Percentiles rank a stretch among this genome's conserved stretches.
phyloP scores from a whole-genome alignment of 2,113 vertebrate species.

The Setophaga petechia region DNA sequence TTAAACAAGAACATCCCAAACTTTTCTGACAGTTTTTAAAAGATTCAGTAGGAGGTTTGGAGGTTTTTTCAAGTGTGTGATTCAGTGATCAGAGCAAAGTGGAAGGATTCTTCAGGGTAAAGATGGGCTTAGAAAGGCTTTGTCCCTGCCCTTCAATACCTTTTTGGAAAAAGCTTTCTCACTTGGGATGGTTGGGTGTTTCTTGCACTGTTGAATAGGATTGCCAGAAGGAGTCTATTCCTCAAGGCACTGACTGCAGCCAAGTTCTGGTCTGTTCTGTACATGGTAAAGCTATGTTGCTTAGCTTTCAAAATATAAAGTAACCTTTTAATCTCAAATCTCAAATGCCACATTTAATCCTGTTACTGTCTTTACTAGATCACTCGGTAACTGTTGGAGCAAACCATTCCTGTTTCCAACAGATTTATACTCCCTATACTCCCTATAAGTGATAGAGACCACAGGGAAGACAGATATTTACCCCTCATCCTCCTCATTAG shows the following conservation, averaged over 20 bases:
- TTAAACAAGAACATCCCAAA: background rate
- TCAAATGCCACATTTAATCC: background rate
- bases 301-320: slow-evolving; percentile 39
- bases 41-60: background rate
- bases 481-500: background rate
- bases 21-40: background rate
- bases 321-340: background rate
- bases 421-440: background rate
- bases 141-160: background rate
- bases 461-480: background rate
- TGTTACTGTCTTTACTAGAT: background rate
- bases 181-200: background rate
- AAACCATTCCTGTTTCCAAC: background rate
- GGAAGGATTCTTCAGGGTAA: background rate
- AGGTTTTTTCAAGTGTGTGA: background rate
- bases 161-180: slow-evolving; percentile 3
- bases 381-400: background rate
- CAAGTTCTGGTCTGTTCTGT: slow-evolving; percentile 17
- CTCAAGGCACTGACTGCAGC: background rate
- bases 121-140: background rate
- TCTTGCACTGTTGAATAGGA: background rate
- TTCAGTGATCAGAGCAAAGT: background rate
- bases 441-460: background rate
- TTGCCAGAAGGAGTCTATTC: slow-evolving; percentile 33
- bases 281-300: slow-evolving; percentile 9